Evolutionary conservation across 1,140 invertebrate genomes (phyloP), one percentile per base, ranked within the genome.

Genomic region (Agrypnia vestita): DNA sequence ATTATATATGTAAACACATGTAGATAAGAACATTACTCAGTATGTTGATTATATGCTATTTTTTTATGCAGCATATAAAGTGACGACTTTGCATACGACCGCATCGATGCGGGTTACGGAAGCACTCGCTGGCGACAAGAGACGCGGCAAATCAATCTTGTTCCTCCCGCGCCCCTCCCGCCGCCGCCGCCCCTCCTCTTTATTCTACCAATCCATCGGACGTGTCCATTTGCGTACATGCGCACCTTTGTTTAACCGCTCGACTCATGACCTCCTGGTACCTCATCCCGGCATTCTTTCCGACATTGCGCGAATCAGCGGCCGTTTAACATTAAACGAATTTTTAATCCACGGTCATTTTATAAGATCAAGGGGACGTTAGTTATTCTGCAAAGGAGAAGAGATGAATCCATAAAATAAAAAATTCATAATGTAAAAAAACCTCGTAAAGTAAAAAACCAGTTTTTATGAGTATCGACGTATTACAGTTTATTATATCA

Each of bases 201-300:
- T 59, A 59, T 59, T 59, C 55, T 11, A 19, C 55, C 61, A 62
- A 62, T 62, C 61, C 61, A 62, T 62, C 61, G 61, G 25, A 43
- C 61, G 25, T 62, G 61, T 62, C 61, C 61, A 62, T 62, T 62
- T 62, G 61, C 61, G 61, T 62, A 62, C 61, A 62, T 62, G 21
- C 61, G 19, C 21, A 13, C 61, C 61, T 62, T 62, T 62, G 61
- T 62, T 62, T 62, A 62, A 15, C 55, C 55, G 55, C 55, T 11
- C 15, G 55, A 59, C 55, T 59, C 8, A 59, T 59, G 55, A 15
- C 9, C 55, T 59, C 61, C 61, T 19, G 61, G 35, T 62, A 62
- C 61, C 25, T 13, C n/a, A n/a, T n/a, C n/a, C n/a, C 4, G 61
- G 35, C 13, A 62, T 13, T 59, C 55, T 35, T 35, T 35, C 1